Evolutionary conservation across 2,888 invertebrate genomes (phyloP), one percentile per base, ranked within the genome.

Genomic region (Latrodectus elegans): DNA sequence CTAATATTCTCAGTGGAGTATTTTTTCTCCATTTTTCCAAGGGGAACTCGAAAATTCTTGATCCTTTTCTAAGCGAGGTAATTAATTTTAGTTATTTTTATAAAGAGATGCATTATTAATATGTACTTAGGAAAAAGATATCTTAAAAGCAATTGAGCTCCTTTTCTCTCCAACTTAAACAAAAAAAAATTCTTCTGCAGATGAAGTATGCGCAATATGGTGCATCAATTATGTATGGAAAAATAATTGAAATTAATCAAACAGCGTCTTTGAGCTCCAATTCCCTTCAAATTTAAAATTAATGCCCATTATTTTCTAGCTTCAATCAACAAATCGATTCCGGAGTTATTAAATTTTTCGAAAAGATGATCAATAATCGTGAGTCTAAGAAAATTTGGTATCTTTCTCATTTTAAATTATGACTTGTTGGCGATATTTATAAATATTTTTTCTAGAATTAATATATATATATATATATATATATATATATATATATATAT

Each of bases 11-110:
- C 12, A 60, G 60, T n/a, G 6, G n/a, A 60, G 12, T 60, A 15
- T 60, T 60, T 60, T 60, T 60, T 60, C n/a, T n/a, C 12, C 3
- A 38, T 38, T 38, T 38, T 38, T 38, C 11, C n/a, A 60, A 12
- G 60, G 12, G 12, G n/a, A n/a, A 15, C 60, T 12, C 60, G 60
- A n/a, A 60, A 3, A 15, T 60, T 15, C 60, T 60, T 60, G 14
- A 60, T 60, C 60, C n/a, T n/a, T 60, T 60, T 60, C 60, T 60
- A 60, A 60, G n/a, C 60, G 60, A 12, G 60, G 60, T 60, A 60
- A 60, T 60, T 60, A 60, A 60, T 60, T 60, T 60, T 60, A 60
- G 60, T 60, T 60, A 60, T 60, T 60, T 60, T 60, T 60, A 60
- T 60, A 60, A 60, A 60, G n/a, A n/a, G 14, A 15, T 60, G 60